A percentile compares a stretch with the other conserved stretches of the same genome.
Conservation (phyloP, 2,797 vertebrate species). For the Florisuga fusca region DNA sequence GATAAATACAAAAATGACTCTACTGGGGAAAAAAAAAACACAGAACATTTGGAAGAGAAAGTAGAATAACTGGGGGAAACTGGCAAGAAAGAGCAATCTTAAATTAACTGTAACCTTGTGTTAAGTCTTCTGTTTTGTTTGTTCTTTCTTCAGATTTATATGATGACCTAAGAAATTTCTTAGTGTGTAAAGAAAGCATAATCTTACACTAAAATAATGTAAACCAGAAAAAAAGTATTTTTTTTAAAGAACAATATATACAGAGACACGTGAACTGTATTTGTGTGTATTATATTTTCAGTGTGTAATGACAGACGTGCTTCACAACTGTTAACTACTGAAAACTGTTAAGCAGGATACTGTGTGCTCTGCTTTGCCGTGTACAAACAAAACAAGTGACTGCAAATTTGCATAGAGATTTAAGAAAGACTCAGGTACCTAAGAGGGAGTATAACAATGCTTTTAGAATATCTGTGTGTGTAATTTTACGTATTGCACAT, state of each 20-base stretch:
- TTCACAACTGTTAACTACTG: not conserved
- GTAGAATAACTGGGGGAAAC: conserved; percentile 26
- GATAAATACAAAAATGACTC: not conserved
- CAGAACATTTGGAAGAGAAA: conserved; percentile 50
- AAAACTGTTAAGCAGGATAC: not conserved
- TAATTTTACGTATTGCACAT: not conserved
- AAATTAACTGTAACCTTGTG: conserved; percentile 23
- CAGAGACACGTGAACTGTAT: not conserved
- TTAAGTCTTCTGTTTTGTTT: conserved; percentile 19
- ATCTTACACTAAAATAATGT: not conserved
- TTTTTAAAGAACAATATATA: not conserved
- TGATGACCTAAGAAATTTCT: not conserved
- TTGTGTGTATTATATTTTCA: not conserved
- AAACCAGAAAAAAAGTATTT: not conserved
- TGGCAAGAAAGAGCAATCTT: not conserved
- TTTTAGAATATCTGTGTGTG: not conserved
- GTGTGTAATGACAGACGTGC: not conserved
- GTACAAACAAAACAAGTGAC: not conserved
- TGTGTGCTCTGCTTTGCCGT: not conserved
- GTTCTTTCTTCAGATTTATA: conserved; percentile 5
- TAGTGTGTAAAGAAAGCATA: not conserved
- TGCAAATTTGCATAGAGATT: not conserved
- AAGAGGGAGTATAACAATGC: not conserved
- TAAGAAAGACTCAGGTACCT: not conserved
- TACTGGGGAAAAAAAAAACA: not conserved